phyloP scores from a whole-genome alignment of 2,888 invertebrate species.

The Epirrhoe alternata region DNA sequence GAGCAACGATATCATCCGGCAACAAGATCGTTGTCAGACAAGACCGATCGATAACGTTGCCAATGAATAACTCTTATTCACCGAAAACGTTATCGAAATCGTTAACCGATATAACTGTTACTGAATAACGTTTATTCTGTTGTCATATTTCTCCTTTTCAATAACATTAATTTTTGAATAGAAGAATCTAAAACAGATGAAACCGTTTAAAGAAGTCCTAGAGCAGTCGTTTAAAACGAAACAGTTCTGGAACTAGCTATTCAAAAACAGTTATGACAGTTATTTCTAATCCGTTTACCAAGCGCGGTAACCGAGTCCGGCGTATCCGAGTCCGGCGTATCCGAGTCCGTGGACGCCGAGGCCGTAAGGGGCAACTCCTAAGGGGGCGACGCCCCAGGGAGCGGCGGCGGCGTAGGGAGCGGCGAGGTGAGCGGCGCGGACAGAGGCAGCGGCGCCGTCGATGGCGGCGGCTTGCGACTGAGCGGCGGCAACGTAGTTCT shows the following conservation, averaged over 20 bases:
- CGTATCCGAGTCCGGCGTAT: constrained; percentile 41
- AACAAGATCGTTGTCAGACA: constrained; percentile 54
- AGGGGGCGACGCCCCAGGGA: constrained; percentile 31
- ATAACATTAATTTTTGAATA: background rate
- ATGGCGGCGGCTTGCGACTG: constrained; percentile 76
- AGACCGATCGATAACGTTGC: constrained; percentile 47
- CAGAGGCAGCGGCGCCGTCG: constrained; percentile 63
- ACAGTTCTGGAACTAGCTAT: background rate
- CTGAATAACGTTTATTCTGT: background rate
- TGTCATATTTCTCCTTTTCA: background rate
- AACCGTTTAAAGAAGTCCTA: background rate
- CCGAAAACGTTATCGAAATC: constrained; percentile 40
- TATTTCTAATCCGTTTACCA: constrained; percentile 61
- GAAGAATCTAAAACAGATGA: background rate
- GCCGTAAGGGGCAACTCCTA: constrained; percentile 39
- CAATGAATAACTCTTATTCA: constrained; percentile 18
- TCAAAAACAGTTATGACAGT: constrained; percentile 12
- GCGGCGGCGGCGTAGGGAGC: constrained; percentile 44
- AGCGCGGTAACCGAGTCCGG: constrained; percentile 54
- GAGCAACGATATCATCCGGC: constrained; percentile 50
- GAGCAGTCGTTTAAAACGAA: constrained; percentile 18
- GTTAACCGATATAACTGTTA: constrained; percentile 16
- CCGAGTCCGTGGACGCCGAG: constrained; percentile 43
- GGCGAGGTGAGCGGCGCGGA: constrained; percentile 48
- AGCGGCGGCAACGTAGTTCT: constrained; percentile 76